Conservation (phyloP, 2,888 invertebrate species). For the Cosmopolites sordidus region DNA sequence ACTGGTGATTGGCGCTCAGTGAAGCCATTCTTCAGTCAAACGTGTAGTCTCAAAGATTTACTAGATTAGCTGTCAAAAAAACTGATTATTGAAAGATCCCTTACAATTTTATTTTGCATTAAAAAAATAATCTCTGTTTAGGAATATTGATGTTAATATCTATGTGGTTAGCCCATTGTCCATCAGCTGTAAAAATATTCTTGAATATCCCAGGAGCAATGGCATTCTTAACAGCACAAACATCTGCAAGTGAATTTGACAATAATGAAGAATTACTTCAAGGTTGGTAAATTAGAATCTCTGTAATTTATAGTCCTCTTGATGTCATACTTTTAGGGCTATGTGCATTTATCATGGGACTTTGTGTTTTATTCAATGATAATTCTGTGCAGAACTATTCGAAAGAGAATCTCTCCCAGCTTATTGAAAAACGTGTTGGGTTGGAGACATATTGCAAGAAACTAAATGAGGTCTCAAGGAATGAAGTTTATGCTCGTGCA, state of each 20-base stretch:
- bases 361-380: constrained; percentile 87
- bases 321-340: constrained; percentile 30
- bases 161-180: constrained; percentile 83
- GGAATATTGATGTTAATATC: constrained; percentile 87
- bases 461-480: constrained; percentile 78
- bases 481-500: constrained; percentile 88
- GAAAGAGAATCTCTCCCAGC: constrained; percentile 72
- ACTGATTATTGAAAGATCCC: no score
- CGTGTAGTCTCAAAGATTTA: no score
- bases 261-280: constrained; percentile 77
- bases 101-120: no score
- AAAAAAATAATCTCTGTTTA: constrained; percentile 2
- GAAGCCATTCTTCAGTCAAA: no score
- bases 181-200: constrained; percentile 77
- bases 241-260: constrained; percentile 81
- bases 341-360: constrained; percentile 82
- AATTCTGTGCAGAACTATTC: constrained; percentile 72
- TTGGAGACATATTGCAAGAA: constrained; percentile 83
- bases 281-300: constrained; percentile 18
- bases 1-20: no score
- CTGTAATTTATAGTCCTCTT: not conserved
- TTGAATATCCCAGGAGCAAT: constrained; percentile 67
- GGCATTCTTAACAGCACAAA: constrained; percentile 78
- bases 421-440: constrained; percentile 86
- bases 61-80: no score